Evolutionary conservation across 1,140 invertebrate species (phyloP).

Genomic region (Aphidius ervi): DNA sequence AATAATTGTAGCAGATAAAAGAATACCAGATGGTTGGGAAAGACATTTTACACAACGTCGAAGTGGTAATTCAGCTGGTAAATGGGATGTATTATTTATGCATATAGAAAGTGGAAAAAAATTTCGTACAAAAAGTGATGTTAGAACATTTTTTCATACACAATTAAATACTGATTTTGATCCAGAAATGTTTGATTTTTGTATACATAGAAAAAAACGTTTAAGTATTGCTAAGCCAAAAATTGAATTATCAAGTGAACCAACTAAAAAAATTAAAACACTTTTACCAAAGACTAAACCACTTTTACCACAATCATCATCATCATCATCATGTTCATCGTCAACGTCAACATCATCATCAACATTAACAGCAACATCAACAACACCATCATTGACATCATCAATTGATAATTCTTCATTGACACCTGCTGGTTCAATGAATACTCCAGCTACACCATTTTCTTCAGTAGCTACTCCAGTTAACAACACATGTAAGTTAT

Average conservation of each 20-base stretch:
- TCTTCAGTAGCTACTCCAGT: constrained; percentile 26
- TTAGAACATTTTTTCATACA: constrained; percentile 46
- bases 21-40: constrained; percentile 68
- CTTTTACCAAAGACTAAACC: constrained; percentile 44
- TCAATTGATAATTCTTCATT: constrained; percentile 25
- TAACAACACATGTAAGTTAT: constrained; percentile 36
- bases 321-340: constrained; percentile 25
- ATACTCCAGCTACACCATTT: constrained; percentile 17
- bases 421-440: constrained; percentile 15
- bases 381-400: neutral
- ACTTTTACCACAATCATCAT: constrained; percentile 4
- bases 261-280: constrained; percentile 46
- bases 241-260: constrained; percentile 25
- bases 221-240: constrained; percentile 34
- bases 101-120: constrained; percentile 56
- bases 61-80: constrained; percentile 65
- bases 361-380: neutral
- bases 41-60: constrained; percentile 71
- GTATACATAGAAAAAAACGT: constrained; percentile 46
- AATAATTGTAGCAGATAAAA: constrained; percentile 66
- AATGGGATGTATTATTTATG: constrained; percentile 76
- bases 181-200: constrained; percentile 52
- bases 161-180: constrained; percentile 44
- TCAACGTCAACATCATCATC: neutral
- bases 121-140: constrained; percentile 51